phyloP scores from a whole-genome alignment of 2,797 vertebrate species.

The Xenopus petersii region DNA sequence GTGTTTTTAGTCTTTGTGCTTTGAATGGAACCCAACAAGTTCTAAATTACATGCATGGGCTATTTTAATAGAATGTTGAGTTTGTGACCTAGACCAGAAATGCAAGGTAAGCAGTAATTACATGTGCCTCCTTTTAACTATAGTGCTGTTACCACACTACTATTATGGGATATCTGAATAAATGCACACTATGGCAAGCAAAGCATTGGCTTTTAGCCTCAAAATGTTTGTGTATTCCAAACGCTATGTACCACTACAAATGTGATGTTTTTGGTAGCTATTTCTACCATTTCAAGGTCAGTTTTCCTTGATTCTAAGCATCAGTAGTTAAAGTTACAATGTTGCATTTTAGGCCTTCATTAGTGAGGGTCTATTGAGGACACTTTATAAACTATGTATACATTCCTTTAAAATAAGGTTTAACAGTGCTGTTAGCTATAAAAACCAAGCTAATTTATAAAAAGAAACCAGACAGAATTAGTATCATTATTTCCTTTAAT shows the following conservation, averaged over 20 bases:
- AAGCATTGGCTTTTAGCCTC: slow-evolving; percentile 25
- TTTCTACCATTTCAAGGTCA: slow-evolving; percentile 28
- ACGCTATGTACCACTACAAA: slow-evolving; percentile 32
- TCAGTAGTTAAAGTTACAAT: slow-evolving; percentile 16
- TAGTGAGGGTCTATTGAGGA: slow-evolving; percentile 28
- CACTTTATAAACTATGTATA: background rate
- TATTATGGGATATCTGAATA: slow-evolving; percentile 44
- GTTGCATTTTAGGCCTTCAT: slow-evolving; percentile 14
- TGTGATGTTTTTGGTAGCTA: slow-evolving; percentile 35
- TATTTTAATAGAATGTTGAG: slow-evolving; percentile 43
- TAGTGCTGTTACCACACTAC: slow-evolving; percentile 26
- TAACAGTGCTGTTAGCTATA: background rate
- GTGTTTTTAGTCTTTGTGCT: slow-evolving; percentile 38
- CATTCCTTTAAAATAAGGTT: background rate
- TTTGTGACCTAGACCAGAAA: slow-evolving; percentile 36
- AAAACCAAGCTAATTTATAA: no score
- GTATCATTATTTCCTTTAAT: no score
- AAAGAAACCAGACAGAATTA: no score
- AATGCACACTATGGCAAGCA: slow-evolving; percentile 25
- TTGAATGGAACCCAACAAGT: slow-evolving; percentile 42
- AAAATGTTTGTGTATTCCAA: slow-evolving; percentile 36
- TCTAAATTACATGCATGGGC: slow-evolving; percentile 43
- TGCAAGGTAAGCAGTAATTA: slow-evolving; percentile 46
- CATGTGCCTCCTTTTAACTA: slow-evolving; percentile 42
- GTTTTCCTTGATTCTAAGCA: slow-evolving; percentile 15